Base-by-base conservation (phyloP, 2,113 vertebrate species). In the Chionodraco myersi region DNA sequence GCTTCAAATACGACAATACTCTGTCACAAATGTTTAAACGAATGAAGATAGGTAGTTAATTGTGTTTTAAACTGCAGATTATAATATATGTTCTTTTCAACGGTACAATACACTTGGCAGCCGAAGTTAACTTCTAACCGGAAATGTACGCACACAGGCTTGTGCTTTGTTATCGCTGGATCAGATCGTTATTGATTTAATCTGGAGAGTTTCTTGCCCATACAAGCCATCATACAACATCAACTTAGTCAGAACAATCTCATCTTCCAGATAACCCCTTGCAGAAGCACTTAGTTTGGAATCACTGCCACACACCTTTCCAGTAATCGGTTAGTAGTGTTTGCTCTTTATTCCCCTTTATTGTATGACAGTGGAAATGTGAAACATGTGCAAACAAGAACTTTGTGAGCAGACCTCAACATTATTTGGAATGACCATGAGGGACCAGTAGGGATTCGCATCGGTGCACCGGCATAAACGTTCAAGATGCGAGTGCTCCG, bases 381-480 rank as follows among this genome's bases (percentile, higher is more conserved):
- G n/a, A 21, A 78, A 78, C 74, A 36, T 78, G 74, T 81, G 23
- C 59, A 57, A 52, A 81, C 69, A 45, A 53, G 73, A 79, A 4
- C 9, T 36, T 12, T 51, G 41, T 71, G 36, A 2, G 44, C 34
- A 48, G 12, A 77, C 58, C 15, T 44, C 63, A 64, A 45, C 60
- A 54, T 56, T 9, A 62, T n/a, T n/a, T n/a, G n/a, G n/a, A n/a
- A n/a, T n/a, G n/a, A n/a, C n/a, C n/a, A n/a, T n/a, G n/a, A n/a
- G n/a, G n/a, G n/a, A n/a, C n/a, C n/a, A n/a, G n/a, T n/a, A n/a
- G n/a, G n/a, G 21, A 21, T 21, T 21, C 21, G 21, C 21, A 21
- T 21, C 21, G 21, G 21, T 21, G 21, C 21, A 21, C 21, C 21
- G 21, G 21, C 21, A 21, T 21, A 21, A 21, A 21, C 21, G 21